Conservation (phyloP, 2,113 vertebrate species). For the Merops nubicus region DNA sequence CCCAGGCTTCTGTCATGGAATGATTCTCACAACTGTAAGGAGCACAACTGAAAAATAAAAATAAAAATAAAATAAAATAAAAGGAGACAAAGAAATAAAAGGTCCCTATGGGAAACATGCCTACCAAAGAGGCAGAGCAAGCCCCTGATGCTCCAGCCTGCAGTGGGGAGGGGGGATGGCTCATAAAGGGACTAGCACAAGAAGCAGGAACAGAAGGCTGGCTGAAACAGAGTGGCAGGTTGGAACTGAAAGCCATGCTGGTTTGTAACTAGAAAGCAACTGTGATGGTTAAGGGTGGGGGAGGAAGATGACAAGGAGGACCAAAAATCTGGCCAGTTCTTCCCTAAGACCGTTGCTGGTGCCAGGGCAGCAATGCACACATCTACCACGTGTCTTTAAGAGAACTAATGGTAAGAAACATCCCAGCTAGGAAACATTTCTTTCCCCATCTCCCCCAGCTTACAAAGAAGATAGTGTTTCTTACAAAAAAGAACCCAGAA, state of each 20-base stretch:
- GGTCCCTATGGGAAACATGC: not conserved
- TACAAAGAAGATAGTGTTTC: not conserved
- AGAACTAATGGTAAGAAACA: not conserved
- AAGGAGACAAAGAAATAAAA: not conserved
- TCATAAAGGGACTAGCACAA: not conserved
- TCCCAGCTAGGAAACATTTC: not conserved
- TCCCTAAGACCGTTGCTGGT: not conserved
- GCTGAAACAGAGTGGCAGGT: not conserved
- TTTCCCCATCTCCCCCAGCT: conserved; percentile 10
- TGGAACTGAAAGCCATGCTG: conserved; percentile 48
- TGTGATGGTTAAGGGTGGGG: not conserved
- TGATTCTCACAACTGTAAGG: conserved; percentile 36
- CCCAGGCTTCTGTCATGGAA: conserved; percentile 38
- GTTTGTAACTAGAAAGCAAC: conserved; percentile 11
- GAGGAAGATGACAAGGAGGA: not conserved
- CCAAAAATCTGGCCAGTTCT: not conserved
- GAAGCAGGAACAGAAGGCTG: conserved; percentile 14
- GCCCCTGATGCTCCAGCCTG: not conserved
- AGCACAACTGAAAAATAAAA: not conserved
- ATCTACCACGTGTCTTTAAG: not conserved
- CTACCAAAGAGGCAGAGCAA: not conserved
- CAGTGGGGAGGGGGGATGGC: not conserved
- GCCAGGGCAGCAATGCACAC: not conserved
- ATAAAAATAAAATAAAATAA: not conserved
- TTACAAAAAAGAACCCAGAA: conserved; percentile 41